phyloP scores from a whole-genome alignment of 2,113 vertebrate genomes.

The Corythornis vintsioides region DNA sequence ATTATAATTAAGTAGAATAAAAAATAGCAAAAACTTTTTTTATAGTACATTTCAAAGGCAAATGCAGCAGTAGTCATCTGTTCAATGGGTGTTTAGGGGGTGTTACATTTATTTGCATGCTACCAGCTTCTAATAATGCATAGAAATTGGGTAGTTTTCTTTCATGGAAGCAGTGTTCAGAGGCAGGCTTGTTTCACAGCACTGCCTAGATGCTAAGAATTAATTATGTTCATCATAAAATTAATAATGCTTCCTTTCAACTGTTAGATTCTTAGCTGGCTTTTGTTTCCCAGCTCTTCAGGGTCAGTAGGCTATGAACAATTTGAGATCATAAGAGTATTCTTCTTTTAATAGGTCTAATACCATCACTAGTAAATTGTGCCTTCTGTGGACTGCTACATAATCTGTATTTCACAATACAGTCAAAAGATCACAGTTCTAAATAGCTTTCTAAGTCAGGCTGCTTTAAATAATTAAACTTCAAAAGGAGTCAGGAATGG shows the following conservation, averaged over 20 bases:
- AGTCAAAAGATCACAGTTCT: neutral
- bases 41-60: neutral
- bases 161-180: neutral
- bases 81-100: neutral
- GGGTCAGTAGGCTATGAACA: neutral
- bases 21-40: neutral
- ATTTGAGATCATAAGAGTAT: neutral
- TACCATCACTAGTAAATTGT: neutral
- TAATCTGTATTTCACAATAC: neutral
- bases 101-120: neutral
- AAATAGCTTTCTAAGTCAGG: neutral
- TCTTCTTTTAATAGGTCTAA: neutral
- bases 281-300: neutral
- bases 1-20: neutral
- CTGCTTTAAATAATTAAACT: neutral
- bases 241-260: neutral
- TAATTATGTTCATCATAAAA: neutral
- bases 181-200: neutral
- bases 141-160: neutral
- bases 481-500: neutral
- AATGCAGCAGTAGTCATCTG: neutral
- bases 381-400: neutral
- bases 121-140: neutral
- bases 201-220: neutral
- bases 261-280: neutral